Evolutionary conservation across 2,888 invertebrate genomes (phyloP), one percentile per base, ranked within the genome.

Genomic region (Trichogramma dendrolimi): DNA sequence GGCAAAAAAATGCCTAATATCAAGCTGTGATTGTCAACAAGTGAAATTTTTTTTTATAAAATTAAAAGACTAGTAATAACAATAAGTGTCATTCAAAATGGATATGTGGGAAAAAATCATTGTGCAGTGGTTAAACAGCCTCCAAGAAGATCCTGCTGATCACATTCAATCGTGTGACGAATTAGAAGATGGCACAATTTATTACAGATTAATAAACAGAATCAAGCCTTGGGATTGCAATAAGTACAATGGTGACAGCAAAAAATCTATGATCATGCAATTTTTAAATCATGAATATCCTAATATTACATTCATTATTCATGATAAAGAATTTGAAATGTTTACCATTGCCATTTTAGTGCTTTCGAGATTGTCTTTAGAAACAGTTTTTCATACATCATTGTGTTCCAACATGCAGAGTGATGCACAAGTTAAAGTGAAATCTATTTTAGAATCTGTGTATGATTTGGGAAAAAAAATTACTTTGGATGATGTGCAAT

Each of bases 391-490:
- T 63, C 83, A 84, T 68, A 80, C 77, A 71, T 82, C 81, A 1
- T 85, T 85, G 84, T 85, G 85, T 68, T 79, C 76, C 53, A 81
- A 81, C 60, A 72, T 85, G 27, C 78, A 79, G 60, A 70, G 74
- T n/a, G 81, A 80, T 7, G 83, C 83, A 48, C 85, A 85, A 73
- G 78, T 84, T 62, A 80, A 77, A 27, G 83, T 85, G 67, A 78
- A 85, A 72, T 79, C 80, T 58, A 85, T 83, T 68, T 81, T 82
- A 60, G 85, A 84, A 73, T 74, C 73, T 50, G 70, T 84, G n/a
- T 79, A 85, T 76, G 80, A 82, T 5, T 80, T 81, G 66, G 76
- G 80, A 4, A 74, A 77, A 52, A 76, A 81, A 39, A 74, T 81
- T 42, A 80, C 78, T 6, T 73, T 67, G 10, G 81, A 83, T 69